Evolutionary conservation across 2,113 vertebrate genomes (phyloP), one percentile per base, ranked within the genome.

Genomic region (Ovis aries): DNA sequence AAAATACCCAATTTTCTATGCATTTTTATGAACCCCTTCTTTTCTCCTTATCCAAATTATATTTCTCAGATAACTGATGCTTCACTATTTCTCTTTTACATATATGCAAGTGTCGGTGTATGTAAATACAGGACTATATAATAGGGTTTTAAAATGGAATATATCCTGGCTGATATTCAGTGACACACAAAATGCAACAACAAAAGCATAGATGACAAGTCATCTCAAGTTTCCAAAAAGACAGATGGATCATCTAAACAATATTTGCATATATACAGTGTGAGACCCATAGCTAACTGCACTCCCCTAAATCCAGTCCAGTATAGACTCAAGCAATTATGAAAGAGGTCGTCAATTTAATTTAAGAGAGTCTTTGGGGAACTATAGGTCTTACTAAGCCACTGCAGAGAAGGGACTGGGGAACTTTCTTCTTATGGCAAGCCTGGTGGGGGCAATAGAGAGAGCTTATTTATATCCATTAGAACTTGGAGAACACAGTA

Each of bases 1-100:
- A 55, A 43, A 88, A 74, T 91, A 84, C 33, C 7, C 2, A 21
- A 21, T 87, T 53, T 91, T 94, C 19, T 84, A 13, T 60, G 6
- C 94, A 67, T 67, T 90, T 53, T 92, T 50, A 33, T 81, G 29
- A 57, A 53, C 7, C 5, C 25, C 36, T 27, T 80, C 27, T 87
- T 80, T 27, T 87, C 7, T 55, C 10, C 36, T 71, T 78, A 67
- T 78, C 27, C 2, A 85, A 78, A 45, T 5, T 92, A 14, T 48
- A 52, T 27, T 59, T 82, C 91, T 78, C 29, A 77, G 10, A 36
- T 88, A 88, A 84, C 36, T 81, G 4, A 12, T 29, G 1, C 29
- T 90, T 87, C 91, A 53, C 53, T 88, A 52, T 78, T 82, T 96
- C 90, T 82, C 5, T 40, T 88, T 91, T 86, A 90, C 55, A 82